Evolutionary conservation across 2,888 invertebrate species (phyloP).

Genomic region (Leptopilina myrica): DNA sequence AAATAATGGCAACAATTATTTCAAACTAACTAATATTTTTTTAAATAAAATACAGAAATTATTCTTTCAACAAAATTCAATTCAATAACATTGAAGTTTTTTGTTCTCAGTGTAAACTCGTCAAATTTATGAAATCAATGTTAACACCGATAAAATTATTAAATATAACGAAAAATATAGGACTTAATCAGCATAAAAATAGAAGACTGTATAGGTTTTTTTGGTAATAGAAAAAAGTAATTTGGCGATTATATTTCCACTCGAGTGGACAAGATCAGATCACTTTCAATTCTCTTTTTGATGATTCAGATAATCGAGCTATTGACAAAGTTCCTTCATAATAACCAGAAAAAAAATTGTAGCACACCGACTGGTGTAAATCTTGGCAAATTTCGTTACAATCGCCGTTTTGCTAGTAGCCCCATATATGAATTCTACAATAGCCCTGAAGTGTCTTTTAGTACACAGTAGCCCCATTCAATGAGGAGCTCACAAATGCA

Average conservation of each 20-base stretch:
- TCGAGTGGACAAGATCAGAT: conserved; percentile 17
- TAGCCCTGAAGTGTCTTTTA: conserved; percentile 71
- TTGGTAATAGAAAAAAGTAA: too few species aligned
- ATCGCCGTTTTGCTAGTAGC: conserved; percentile 60
- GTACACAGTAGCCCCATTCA: conserved; percentile 69
- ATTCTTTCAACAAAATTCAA: too few species aligned
- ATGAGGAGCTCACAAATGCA: conserved; percentile 73
- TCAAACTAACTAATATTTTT: too few species aligned
- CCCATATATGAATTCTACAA: conserved; percentile 61
- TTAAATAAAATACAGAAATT: too few species aligned
- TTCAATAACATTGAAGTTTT: too few species aligned
- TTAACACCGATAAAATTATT: too few species aligned
- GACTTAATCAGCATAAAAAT: too few species aligned
- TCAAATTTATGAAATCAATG: too few species aligned
- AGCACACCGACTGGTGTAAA: conserved; percentile 43
- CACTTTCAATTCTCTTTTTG: conserved; percentile 25
- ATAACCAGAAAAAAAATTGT: conserved; percentile 7
- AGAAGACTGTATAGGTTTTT: too few species aligned
- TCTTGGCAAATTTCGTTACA: conserved; percentile 63
- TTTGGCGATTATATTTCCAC: conserved; percentile 18
- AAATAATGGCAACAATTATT: too few species aligned
- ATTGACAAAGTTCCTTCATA: conserved; percentile 23
- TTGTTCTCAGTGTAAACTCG: too few species aligned
- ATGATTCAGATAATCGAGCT: conserved; percentile 18
- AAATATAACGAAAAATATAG: too few species aligned